Evolutionary conservation across 1,140 invertebrate species (phyloP), one percentile per base, ranked within the genome.

Genomic region (Heliconius hewitsoni): DNA sequence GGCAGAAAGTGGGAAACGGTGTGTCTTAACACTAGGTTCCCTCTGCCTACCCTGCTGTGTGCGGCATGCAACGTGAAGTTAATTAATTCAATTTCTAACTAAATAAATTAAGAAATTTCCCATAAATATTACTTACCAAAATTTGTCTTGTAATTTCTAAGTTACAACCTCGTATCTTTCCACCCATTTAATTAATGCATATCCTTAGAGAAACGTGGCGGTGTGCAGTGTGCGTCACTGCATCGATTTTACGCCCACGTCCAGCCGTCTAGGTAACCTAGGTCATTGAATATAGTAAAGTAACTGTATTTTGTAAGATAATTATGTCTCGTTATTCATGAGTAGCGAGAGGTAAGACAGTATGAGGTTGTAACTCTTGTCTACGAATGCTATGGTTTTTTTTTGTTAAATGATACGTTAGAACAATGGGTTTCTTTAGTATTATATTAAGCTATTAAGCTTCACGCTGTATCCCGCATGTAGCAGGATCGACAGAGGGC

Each of bases 191-290:
- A 66, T 23, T 66, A 66, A 66, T 66, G 60, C 60, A 66, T 66
- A 66, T 74, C 55, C 50, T 76, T 71, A 50, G 66, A 46, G 75
- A 30, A 66, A 66, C 60, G 27, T 30, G 27, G 60, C 23, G 0
- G 60, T 27, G n/a, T 66, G 60, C 60, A 76, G 66, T 55, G 78
- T 79, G 78, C 78, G 78, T 79, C 78, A 79, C 37, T 72, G 60
- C 74, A 79, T 79, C 74, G 78, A 79, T 79, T 79, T 79, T 75
- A 79, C 73, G 52, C 78, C 78, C 73, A 79, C 78, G 60, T 66
- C 60, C 23, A 27, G 16, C 4, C 60, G 60, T 30, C 60, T 66
- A 66, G 60, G 60, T 8, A 66, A 66, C 60, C 60, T 66, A 66
- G 60, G 60, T 66, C 60, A 16, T 66, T 66, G 60, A 27, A 66